Evolutionary conservation across 2,113 vertebrate genomes (phyloP), one percentile per base, ranked within the genome.

Genomic region (Hipposideros armiger): DNA sequence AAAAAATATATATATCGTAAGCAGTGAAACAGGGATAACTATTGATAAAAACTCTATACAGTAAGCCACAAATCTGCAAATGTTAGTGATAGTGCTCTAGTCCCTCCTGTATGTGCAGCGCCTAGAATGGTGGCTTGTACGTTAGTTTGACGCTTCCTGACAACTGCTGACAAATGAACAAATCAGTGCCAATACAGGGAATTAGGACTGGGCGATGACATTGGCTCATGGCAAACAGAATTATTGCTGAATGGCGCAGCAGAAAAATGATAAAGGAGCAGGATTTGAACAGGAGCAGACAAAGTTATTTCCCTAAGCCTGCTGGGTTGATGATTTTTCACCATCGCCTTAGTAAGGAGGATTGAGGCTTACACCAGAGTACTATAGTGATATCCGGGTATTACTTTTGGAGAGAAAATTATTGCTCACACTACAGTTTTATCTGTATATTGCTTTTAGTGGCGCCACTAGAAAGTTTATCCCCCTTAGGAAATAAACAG

Each of bases 401-500:
- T 78, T 95, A 17, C 54, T 52, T 87, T 67, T 84, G 72, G 73
- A 94, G 91, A 97, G 66, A 92, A 76, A 32, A 88, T 89, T 87
- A 87, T 67, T 95, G 87, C 72, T 69, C 58, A 69, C 36, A n/a
- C 54, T 82, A 81, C 28, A 87, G 50, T 81, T 87, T 95, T 87
- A 81, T 86, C 96, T 91, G 42, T 95, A 40, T 73, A 95, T 96
- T 95, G 90, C 66, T 92, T 94, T 73, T 62, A 87, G 77, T 54
- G 77, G 69, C 69, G 76, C 32, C 85, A 82, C 81, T 73, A 90
- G 94, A 26, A 97, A 93, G 85, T 92, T 93, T 92, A 95, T 92
- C 42, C 66, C 90, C 96, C 95, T 88, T 47, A 82, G 94, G 96
- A 96, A 95, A 96, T 92, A 96, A 85, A 92, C 87, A 88, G 72